These are phyloP conservation scores for Urocynchramus pylzowi DNA, from an alignment of 2,113 vertebrate genomes.

Conservation along the genomic window DNA sequence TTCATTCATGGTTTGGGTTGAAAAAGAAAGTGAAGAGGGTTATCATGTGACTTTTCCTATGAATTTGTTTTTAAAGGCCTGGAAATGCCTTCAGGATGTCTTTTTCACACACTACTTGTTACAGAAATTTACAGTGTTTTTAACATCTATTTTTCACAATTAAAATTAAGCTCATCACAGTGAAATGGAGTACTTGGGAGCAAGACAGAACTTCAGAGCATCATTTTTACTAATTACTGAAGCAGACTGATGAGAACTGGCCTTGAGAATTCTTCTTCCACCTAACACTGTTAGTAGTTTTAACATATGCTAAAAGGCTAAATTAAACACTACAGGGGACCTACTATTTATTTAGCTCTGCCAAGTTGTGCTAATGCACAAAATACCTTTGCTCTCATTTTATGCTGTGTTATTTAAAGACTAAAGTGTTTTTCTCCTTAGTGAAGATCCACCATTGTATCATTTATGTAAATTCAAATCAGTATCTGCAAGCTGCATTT, in stretches of 20 bases:
- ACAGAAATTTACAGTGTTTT: not conserved
- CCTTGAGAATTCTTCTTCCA: slow-evolving; percentile 3
- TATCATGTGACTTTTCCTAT: not conserved
- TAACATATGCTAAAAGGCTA: not conserved
- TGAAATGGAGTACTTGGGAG: not conserved
- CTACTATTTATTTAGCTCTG: not conserved
- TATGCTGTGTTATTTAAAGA: not conserved
- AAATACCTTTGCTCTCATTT: not conserved
- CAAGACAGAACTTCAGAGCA: not conserved
- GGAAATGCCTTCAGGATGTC: not conserved
- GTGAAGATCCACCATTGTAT: not conserved
- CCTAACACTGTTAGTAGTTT: not conserved
- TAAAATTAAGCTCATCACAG: not conserved
- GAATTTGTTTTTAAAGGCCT: not conserved
- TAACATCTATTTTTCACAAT: not conserved
- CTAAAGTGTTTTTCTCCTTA: not conserved
- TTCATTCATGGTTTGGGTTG: not conserved
- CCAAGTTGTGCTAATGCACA: not conserved
- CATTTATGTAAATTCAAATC: not conserved
- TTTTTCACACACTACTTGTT: not conserved
- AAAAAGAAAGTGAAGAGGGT: not conserved
- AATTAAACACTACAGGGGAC: not conserved
- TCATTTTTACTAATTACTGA: not conserved
- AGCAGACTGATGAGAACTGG: not conserved
- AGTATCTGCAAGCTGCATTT: not conserved